Evolutionary conservation across 1,140 invertebrate genomes (phyloP).

Genomic region (Patella vulgata): DNA sequence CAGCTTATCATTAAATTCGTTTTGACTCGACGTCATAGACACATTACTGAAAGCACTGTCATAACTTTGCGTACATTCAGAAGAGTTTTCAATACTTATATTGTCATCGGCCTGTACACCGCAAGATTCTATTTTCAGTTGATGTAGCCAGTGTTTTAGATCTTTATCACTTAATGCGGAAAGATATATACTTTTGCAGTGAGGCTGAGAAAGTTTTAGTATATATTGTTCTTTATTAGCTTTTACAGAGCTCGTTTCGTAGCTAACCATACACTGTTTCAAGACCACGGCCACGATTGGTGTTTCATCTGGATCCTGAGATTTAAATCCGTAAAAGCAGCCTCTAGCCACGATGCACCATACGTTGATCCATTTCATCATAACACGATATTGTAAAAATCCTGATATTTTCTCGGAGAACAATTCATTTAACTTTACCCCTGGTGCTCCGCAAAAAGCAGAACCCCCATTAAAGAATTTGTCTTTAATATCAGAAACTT

Average conservation of each 20-base stretch:
- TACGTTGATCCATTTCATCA: conserved; percentile 45
- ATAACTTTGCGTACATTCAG: conserved; percentile 27
- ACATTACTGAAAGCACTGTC: conserved; percentile 11
- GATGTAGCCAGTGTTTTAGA: conserved; percentile 43
- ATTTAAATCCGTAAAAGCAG: conserved; percentile 51
- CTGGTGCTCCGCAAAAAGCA: conserved; percentile 23
- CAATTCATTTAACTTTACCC: conserved; percentile 36
- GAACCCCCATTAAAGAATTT: conserved; percentile 32
- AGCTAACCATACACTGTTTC: conserved; percentile 36
- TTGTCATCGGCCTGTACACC: conserved; percentile 36
- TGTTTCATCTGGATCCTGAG: conserved; percentile 32
- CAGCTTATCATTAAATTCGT: neutral
- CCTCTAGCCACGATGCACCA: conserved; percentile 48
- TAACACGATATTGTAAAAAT: conserved; percentile 34
- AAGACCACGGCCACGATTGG: conserved; percentile 36
- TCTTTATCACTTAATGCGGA: conserved; percentile 40
- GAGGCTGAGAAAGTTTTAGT: conserved; percentile 47
- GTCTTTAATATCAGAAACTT: conserved; percentile 50
- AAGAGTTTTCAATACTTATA: conserved; percentile 22
- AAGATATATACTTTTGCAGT: conserved; percentile 43
- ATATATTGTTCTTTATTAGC: conserved; percentile 39
- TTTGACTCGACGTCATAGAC: neutral
- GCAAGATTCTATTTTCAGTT: conserved; percentile 46
- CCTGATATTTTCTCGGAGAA: conserved; percentile 37
- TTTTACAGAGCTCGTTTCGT: conserved; percentile 38